A percentile compares a stretch with the other conserved stretches of the same genome.
Evolutionary conservation across 1,140 invertebrate genomes (phyloP).

Genomic region (Magallana gigas): DNA sequence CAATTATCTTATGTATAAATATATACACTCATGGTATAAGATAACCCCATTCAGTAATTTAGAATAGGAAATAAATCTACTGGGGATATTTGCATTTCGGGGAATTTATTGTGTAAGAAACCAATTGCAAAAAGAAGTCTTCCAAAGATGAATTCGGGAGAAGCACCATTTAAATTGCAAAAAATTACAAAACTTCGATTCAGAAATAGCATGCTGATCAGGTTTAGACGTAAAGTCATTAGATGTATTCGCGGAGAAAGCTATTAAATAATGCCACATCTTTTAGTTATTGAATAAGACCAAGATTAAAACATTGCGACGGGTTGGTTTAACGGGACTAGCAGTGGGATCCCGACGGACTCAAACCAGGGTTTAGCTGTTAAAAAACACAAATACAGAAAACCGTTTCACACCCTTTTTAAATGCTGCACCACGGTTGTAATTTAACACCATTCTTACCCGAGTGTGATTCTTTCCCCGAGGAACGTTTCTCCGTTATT

Average conservation of each 20-base stretch:
- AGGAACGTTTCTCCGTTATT: conserved; percentile 13
- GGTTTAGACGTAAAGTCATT: conserved; percentile 23
- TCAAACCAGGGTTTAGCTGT: conserved; percentile 4
- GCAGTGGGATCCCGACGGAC: not conserved
- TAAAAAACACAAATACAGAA: conserved; percentile 34
- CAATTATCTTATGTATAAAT: no score
- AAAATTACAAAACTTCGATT: no score
- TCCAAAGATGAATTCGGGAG: no score
- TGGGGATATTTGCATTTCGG: no score
- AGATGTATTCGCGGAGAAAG: conserved; percentile 18
- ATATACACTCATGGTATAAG: no score
- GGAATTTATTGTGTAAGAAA: no score
- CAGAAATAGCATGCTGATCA: conserved; percentile 11
- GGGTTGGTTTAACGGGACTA: not conserved
- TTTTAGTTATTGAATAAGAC: conserved; percentile 26
- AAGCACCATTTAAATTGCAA: no score
- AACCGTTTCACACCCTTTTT: conserved; percentile 30
- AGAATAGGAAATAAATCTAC: no score
- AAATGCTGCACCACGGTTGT: not conserved
- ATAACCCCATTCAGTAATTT: no score
- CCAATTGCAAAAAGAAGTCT: no score
- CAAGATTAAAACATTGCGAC: conserved; percentile 20
- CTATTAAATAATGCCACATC: conserved; percentile 23
- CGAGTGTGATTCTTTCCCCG: conserved; percentile 11
- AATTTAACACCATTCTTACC: conserved; percentile 19